Percentiles rank a stretch among this genome's conserved stretches.
phyloP scores from a whole-genome alignment of 2,888 invertebrate genomes.

The Lordiphosa andalusiaca region DNA sequence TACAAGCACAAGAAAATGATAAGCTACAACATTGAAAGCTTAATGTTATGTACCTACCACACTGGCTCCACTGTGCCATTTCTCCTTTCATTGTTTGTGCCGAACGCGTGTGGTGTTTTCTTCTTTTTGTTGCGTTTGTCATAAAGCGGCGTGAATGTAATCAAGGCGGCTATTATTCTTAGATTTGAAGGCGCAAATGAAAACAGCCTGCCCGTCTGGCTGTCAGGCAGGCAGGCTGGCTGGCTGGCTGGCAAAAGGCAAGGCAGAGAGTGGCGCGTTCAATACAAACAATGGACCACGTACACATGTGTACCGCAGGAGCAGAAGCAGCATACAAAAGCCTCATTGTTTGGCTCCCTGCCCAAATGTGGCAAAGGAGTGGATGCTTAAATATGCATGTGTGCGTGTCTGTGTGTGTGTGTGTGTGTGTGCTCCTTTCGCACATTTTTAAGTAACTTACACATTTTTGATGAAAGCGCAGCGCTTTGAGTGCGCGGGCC shows the following conservation, averaged over 20 bases:
- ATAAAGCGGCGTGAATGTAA: constrained; percentile 71
- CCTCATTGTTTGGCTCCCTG: constrained; percentile 53
- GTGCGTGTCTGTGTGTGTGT: constrained; percentile 11
- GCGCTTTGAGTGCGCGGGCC: constrained; percentile 9
- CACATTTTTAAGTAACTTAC: constrained; percentile 40
- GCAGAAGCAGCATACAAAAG: constrained; percentile 53
- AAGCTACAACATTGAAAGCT: no score
- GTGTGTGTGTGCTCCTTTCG: constrained; percentile 5
- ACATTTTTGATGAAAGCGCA: constrained; percentile 7
- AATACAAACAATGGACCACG: constrained; percentile 58
- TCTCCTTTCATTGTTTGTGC: constrained; percentile 31
- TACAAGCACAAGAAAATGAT: no score
- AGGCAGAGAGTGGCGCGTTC: constrained; percentile 31
- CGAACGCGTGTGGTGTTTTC: constrained; percentile 2
- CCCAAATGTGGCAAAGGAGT: constrained; percentile 31
- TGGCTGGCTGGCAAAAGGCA: constrained; percentile 17
- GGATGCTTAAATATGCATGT: not conserved
- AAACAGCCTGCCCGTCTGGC: constrained; percentile 29
- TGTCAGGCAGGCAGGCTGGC: constrained; percentile 8
- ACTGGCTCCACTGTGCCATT: constrained; percentile 21
- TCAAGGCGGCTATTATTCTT: constrained; percentile 70
- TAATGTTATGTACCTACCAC: not conserved
- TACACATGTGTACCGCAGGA: constrained; percentile 27
- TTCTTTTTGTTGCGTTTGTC: constrained; percentile 50
- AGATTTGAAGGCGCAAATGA: constrained; percentile 71